Base-by-base conservation (phyloP, 2,113 vertebrate species). In the Hippocampus abdominalis region DNA sequence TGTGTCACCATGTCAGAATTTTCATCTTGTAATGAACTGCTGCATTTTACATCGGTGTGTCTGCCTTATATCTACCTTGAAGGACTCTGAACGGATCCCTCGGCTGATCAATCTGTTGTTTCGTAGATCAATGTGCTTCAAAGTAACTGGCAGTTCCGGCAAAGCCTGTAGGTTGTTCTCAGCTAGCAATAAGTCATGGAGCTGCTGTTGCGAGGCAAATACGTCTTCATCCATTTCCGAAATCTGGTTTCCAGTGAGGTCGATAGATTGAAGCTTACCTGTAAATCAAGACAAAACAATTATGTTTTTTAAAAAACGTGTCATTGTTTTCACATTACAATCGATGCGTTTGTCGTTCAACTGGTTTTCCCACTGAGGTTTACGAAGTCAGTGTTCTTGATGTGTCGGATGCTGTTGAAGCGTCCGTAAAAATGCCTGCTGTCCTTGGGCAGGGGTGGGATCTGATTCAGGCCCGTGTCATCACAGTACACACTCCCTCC, bases 401-500 rank as follows among this genome's bases (percentile, higher is more conserved):
- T 20, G 0, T 36, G 68, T 0, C 64, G 54, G 74, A 95, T 94
- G 68, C 80, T 91, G 87, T 94, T 96, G 91, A 93, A 95, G 71
- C 92, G 91, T 3, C 90, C 91, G 0, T 94, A 95, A 18, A 95
- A 92, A 84, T 92, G 93, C 1, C 80, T 69, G 6, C 93, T 94
- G 3, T 84, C 89, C 23, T 87, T 90, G 0, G 94, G 94, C 72
- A 95, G 90, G 1, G 70, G 84, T 0, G 94, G 94, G 15, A 94
- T 82, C 51, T 48, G 73, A 42, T 91, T 86, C 48, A 95, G 84
- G 46, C 84, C 71, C 0, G 86, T 23, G 1, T 94, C 92, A 0
- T 95, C 93, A 2, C 94, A 94, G 88, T 95, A 95, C 29, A 94
- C 91, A 0, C 93, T 95, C 57, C 87, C 91, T 42, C 92, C 79